A percentile compares a stretch with the other conserved stretches of the same genome.
phyloP scores from a whole-genome alignment of 2,113 vertebrate genomes.

The Pseudois nayaur region DNA sequence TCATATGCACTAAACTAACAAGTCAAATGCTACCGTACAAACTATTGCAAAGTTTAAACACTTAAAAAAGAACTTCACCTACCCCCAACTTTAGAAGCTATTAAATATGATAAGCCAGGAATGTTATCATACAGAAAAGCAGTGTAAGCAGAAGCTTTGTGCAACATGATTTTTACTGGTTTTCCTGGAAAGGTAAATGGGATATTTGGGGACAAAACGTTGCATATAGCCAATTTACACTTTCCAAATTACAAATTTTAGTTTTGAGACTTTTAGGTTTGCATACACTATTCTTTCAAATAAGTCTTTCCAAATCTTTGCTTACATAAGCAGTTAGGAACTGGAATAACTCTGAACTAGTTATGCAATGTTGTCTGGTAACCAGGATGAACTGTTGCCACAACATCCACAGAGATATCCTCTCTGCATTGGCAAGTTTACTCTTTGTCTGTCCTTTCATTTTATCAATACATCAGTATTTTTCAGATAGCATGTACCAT shows the following conservation, averaged over 20 bases:
- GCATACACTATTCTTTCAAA: constrained; percentile 67
- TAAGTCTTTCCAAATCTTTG: constrained; percentile 68
- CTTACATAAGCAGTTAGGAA: constrained; percentile 65
- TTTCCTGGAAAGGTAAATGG: constrained; percentile 18
- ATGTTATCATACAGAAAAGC: neutral
- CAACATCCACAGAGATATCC: constrained; percentile 57
- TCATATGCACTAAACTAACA: neutral
- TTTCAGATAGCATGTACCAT: neutral
- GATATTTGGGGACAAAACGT: neutral
- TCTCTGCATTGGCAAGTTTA: constrained; percentile 37
- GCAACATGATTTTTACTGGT: neutral
- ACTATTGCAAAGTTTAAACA: neutral
- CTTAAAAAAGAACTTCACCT: neutral
- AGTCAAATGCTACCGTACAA: neutral
- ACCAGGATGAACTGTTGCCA: constrained; percentile 62
- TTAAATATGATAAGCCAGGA: neutral
- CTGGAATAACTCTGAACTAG: constrained; percentile 59
- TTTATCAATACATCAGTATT: constrained; percentile 29
- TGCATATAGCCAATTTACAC: neutral
- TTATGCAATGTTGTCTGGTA: constrained; percentile 71
- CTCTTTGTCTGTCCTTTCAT: constrained; percentile 1
- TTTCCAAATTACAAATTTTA: constrained; percentile 49
- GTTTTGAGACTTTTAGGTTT: constrained; percentile 53
- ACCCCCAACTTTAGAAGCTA: neutral
- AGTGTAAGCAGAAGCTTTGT: neutral